A percentile compares a stretch with the other conserved stretches of the same genome.
These are phyloP conservation scores for Tinea semifulvella DNA, from an alignment of 2,888 invertebrate species.

Conservation along the genomic window DNA sequence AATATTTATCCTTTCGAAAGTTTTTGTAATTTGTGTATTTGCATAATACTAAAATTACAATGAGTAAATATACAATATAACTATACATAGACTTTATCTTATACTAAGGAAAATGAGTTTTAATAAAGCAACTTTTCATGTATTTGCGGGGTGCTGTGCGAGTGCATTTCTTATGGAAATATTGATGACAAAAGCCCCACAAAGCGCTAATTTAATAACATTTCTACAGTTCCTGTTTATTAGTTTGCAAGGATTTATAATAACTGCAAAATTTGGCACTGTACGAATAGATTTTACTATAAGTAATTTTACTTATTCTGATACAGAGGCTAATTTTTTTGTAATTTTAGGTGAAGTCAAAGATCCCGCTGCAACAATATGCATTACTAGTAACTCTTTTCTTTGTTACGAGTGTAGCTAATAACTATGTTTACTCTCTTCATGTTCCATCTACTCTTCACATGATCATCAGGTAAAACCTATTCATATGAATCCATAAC, in stretches of 20 bases:
- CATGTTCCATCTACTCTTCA: conserved; percentile 60
- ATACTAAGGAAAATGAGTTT: conserved; percentile 12
- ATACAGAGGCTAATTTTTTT: too few relatives aligned
- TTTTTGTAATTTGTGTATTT: too few relatives aligned
- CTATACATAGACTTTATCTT: too few relatives aligned
- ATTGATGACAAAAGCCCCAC: conserved; percentile 41
- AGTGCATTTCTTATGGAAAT: conserved; percentile 57
- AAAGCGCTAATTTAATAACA: conserved; percentile 49
- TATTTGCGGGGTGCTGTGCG: conserved; percentile 46
- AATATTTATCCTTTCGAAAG: too few relatives aligned
- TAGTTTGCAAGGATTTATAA: conserved; percentile 41
- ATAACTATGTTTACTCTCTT: conserved; percentile 58
- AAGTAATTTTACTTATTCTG: too few relatives aligned
- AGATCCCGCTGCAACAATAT: conserved; percentile 51
- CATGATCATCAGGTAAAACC: conserved; percentile 60
- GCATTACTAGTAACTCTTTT: conserved; percentile 44
- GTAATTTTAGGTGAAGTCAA: conserved; percentile 46
- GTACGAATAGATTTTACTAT: conserved; percentile 34
- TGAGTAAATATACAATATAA: too few relatives aligned
- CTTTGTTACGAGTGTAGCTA: conserved; percentile 54
- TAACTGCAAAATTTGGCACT: conserved; percentile 38
- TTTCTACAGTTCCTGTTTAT: conserved; percentile 53
- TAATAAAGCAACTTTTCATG: conserved; percentile 32
- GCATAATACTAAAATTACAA: too few relatives aligned
- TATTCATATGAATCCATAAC: too few relatives aligned